Evolutionary conservation across 2,888 invertebrate species (phyloP).

Genomic region (Callinectes sapidus): DNA sequence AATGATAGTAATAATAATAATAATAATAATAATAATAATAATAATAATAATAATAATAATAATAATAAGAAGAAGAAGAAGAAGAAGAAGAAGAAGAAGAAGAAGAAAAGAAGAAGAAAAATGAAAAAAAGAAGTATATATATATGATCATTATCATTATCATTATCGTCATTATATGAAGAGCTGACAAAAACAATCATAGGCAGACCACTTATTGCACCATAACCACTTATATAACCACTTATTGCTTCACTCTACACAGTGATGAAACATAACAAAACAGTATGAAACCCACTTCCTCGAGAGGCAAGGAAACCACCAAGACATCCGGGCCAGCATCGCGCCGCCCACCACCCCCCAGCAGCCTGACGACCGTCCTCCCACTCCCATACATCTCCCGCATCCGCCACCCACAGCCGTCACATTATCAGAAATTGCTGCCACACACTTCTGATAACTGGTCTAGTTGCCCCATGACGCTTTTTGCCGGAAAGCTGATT

Average conservation of each 20-base stretch:
- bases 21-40: not conserved
- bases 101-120: not conserved
- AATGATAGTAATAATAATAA: not conserved
- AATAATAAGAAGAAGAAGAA: not conserved
- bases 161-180: not conserved
- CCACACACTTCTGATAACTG: slow-evolving; percentile 27
- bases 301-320: not conserved
- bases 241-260: not conserved
- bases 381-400: not conserved
- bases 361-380: not conserved
- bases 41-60: slow-evolving; percentile 39
- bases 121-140: no score
- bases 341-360: not conserved
- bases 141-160: not conserved
- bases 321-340: not conserved
- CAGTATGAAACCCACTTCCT: not conserved
- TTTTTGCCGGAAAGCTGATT: not conserved
- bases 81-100: not conserved
- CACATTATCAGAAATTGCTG: slow-evolving; percentile 6
- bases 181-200: no score
- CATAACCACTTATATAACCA: not conserved
- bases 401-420: not conserved
- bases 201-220: not conserved
- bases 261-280: not conserved
- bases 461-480: slow-evolving; percentile 16